A percentile compares a stretch with the other conserved stretches of the same genome.
These are phyloP conservation scores for Turnix velox DNA, from an alignment of 2,113 vertebrate species.

Conservation along the genomic window DNA sequence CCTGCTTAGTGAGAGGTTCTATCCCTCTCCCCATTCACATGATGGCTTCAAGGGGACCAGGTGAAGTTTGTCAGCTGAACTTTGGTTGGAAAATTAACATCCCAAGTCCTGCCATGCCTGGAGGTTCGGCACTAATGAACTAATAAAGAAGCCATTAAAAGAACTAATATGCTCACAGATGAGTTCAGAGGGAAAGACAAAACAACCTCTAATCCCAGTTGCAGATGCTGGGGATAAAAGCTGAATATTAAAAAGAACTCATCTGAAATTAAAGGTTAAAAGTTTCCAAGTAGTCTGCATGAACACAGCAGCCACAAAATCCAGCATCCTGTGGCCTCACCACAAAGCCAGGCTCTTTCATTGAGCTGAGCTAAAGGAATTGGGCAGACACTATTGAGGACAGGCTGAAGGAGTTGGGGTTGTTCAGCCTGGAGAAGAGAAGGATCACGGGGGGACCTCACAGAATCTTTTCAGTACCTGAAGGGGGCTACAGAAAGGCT, in stretches of 20 bases:
- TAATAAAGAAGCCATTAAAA: constrained; percentile 38
- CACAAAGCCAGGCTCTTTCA: background rate
- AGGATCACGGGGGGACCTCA: too few species aligned
- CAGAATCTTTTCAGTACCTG: too few species aligned
- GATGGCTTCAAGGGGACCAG: background rate
- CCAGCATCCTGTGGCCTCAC: background rate
- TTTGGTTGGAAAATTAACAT: constrained; percentile 35
- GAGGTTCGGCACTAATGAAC: constrained; percentile 38
- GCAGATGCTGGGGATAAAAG: constrained; percentile 12
- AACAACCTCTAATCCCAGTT: constrained; percentile 14
- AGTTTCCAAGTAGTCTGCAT: background rate
- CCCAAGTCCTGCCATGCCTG: constrained; percentile 27
- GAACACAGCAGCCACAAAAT: background rate
- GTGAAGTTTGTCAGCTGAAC: constrained; percentile 31
- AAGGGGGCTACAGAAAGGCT: too few species aligned
- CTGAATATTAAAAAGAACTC: background rate
- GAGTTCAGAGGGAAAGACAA: constrained; percentile 36
- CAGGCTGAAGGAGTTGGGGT: too few species aligned
- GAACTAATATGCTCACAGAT: constrained; percentile 37
- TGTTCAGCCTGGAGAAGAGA: too few species aligned
- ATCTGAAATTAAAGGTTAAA: constrained; percentile 3
- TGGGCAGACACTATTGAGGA: too few species aligned
- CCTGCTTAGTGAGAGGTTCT: background rate
- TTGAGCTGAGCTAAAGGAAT: background rate
- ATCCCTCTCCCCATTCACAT: background rate